phyloP scores from a whole-genome alignment of 1,140 invertebrate genomes.

The Dreissena rostriformis region DNA sequence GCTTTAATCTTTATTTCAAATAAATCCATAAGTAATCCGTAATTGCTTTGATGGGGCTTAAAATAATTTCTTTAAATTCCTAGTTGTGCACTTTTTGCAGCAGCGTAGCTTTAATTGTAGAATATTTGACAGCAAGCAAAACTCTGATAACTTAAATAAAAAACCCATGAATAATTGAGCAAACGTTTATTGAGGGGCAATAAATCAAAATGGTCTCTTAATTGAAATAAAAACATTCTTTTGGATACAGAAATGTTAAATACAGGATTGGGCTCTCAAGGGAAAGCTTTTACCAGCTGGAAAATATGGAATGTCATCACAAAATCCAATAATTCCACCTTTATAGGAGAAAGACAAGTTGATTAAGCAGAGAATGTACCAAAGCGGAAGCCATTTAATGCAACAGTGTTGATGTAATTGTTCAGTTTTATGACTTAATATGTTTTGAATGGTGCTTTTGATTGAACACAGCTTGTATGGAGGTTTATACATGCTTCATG shows the following conservation, averaged over 20 bases:
- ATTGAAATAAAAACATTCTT: too few species aligned
- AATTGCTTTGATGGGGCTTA: too few species aligned
- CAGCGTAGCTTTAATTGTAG: too few species aligned
- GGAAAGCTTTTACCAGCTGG: neutral
- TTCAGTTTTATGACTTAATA: slow-evolving; percentile 51
- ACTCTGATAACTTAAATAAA: too few species aligned
- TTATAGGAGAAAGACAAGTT: slow-evolving; percentile 20
- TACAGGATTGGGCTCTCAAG: too few species aligned
- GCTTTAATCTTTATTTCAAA: too few species aligned
- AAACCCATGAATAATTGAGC: neutral
- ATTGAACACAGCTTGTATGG: slow-evolving; percentile 3
- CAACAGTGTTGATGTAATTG: slow-evolving; percentile 37
- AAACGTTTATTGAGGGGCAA: neutral
- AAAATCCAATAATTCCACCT: slow-evolving; percentile 37
- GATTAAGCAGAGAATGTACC: slow-evolving; percentile 32
- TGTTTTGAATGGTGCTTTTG: slow-evolving; percentile 16
- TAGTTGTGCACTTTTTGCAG: too few species aligned
- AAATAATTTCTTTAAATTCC: too few species aligned
- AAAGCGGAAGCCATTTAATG: slow-evolving; percentile 19
- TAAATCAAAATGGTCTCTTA: neutral
- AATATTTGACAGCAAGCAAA: too few species aligned
- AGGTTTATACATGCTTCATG: too few species aligned
- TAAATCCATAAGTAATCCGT: too few species aligned
- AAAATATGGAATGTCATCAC: slow-evolving; percentile 16
- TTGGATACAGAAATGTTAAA: too few species aligned